Base-by-base conservation (phyloP, 1,140 invertebrate species). In the Sitobion miscanthi region DNA sequence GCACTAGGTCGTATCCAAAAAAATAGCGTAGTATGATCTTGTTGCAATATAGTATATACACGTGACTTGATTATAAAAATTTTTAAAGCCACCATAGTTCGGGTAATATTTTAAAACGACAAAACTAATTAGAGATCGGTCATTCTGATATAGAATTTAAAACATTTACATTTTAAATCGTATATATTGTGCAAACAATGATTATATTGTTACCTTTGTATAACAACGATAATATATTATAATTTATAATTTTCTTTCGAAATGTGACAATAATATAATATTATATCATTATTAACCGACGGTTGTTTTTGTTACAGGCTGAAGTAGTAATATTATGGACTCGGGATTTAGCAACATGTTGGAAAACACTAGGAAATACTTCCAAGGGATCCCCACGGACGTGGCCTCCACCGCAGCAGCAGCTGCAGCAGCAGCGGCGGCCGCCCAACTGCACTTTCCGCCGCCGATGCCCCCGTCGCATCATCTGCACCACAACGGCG, bases 291-390 rank as follows among this genome's bases (percentile, higher is more conserved):
- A n/a, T n/a, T 69, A n/a, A 69, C 14, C 0, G 62, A n/a, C 30
- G 5, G 30, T n/a, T 69, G 11, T 69, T 3, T 69, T 21, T 45
- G 83, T 52, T 57, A 11, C 38, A 93, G 91, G 91, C 91, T 93
- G 91, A 93, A 93, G 91, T 85, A 93, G 82, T 85, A 95, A 95
- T 96, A 96, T 96, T 95, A 97, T 97, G 97, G 97, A 97, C 96
- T 96, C 96, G 95, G 91, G 91, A 45, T 86, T 85, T 86, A 97
- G 96, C 95, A 97, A 97, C 96, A 97, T 97, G 96, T 96, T 97
- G 96, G 97, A 97, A 96, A 97, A 97, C 95, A 97, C 96, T 95
- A 96, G 97, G 95, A 97, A 97, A 96, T 97, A 97, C 96, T 97
- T 97, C 95, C 96, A 97, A 96, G 97, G 97, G 95, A 95, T 97